A percentile compares a stretch with the other conserved stretches of the same genome.
phyloP scores from a whole-genome alignment of 2,797 vertebrate genomes.

The Austrolebias charrua region DNA sequence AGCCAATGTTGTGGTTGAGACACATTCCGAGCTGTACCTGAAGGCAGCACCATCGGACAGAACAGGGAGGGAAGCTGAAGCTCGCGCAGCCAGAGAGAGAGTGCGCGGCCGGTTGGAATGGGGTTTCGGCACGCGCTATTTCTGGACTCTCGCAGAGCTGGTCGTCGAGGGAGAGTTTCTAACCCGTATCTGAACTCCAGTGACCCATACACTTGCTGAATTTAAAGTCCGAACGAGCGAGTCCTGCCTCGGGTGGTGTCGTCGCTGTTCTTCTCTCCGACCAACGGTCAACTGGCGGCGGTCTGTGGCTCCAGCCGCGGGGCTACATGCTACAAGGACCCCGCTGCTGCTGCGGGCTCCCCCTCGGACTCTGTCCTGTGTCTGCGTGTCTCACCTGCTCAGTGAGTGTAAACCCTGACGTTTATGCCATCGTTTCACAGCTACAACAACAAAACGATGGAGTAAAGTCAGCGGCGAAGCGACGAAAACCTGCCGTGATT shows the following conservation, averaged over 20 bases:
- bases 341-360: slow-evolving; percentile 15
- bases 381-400: slow-evolving; percentile 7
- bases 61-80: slow-evolving; percentile 6
- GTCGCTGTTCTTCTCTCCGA: slow-evolving; percentile 19
- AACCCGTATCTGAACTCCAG: neutral
- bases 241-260: slow-evolving; percentile 2
- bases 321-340: slow-evolving; percentile 46
- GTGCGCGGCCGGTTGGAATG: slow-evolving; percentile 69
- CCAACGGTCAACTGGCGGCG: slow-evolving; percentile 42
- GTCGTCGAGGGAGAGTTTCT: slow-evolving; percentile 4
- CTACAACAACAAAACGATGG: slow-evolving; percentile 58
- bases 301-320: slow-evolving; percentile 53
- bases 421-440: slow-evolving; percentile 28
- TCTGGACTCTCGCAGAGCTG: slow-evolving; percentile 33
- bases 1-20: rapidly evolving
- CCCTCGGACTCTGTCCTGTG: neutral
- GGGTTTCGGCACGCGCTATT: slow-evolving; percentile 40
- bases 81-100: slow-evolving; percentile 40
- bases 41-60: slow-evolving; percentile 51
- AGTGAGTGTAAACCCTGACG: neutral
- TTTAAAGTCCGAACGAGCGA: slow-evolving; percentile 7
- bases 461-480: slow-evolving; percentile 70
- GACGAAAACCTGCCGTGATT: slow-evolving; percentile 70
- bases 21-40: slow-evolving; percentile 36
- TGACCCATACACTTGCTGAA: slow-evolving; percentile 9